Evolutionary conservation across 2,797 vertebrate species (phyloP).

Genomic region (Sebastes reedi): DNA sequence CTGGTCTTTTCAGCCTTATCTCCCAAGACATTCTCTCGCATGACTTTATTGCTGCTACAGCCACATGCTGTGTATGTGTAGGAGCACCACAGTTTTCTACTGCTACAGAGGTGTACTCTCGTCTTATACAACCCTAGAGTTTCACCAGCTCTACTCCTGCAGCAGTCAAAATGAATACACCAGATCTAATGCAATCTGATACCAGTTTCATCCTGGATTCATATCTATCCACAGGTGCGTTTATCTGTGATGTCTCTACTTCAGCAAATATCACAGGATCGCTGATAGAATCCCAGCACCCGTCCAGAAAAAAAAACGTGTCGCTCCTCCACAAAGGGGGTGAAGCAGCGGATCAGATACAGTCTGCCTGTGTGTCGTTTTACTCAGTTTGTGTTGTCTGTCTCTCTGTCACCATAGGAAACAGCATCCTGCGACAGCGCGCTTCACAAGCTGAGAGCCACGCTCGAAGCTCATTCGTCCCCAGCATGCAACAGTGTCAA

Average conservation of each 20-base stretch:
- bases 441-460: slow-evolving; percentile 11
- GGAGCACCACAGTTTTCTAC: neutral
- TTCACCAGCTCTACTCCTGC: neutral
- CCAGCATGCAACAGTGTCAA: slow-evolving; percentile 35
- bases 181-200: slow-evolving; percentile 36
- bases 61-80: slow-evolving; percentile 10
- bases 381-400: slow-evolving; percentile 39
- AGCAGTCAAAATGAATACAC: slow-evolving; percentile 27
- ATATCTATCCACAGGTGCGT: slow-evolving; percentile 25
- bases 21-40: neutral
- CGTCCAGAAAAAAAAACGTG: neutral
- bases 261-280: slow-evolving; percentile 32
- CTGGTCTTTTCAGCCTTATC: neutral
- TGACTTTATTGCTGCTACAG: neutral
- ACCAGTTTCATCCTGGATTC: slow-evolving; percentile 18
- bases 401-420: slow-evolving; percentile 30
- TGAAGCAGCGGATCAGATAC: slow-evolving; percentile 35
- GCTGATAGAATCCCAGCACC: slow-evolving; percentile 23
- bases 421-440: neutral
- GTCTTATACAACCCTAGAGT: slow-evolving; percentile 10
- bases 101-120: neutral
- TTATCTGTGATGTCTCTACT: slow-evolving; percentile 42
- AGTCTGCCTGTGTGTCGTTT: slow-evolving; percentile 15
- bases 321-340: slow-evolving; percentile 5
- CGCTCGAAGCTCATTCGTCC: neutral